phyloP scores from a whole-genome alignment of 2,888 invertebrate species.

The Drosophila barbarae region DNA sequence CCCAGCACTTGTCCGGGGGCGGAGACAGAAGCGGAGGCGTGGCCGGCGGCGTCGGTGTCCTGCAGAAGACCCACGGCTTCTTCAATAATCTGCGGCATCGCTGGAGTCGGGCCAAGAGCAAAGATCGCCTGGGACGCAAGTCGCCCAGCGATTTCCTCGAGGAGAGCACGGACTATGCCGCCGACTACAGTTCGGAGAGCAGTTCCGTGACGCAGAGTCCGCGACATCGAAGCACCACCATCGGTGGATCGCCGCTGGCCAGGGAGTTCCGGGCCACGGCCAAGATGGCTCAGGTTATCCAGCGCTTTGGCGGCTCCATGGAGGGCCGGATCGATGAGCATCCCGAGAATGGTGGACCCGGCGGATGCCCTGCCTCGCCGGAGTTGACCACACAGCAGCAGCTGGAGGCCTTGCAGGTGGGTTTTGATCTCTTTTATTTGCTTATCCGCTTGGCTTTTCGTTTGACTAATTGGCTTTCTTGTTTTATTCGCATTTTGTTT shows the following conservation, averaged over 20 bases:
- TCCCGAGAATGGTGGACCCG: conserved; percentile 65
- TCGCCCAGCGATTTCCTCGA: conserved; percentile 82
- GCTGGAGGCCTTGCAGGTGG: conserved; percentile 74
- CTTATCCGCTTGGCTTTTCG: conserved; percentile 19
- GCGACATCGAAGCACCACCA: conserved; percentile 84
- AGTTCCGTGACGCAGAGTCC: conserved; percentile 88
- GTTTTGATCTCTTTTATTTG: conserved; percentile 4
- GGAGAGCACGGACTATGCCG: conserved; percentile 87
- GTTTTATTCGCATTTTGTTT: conserved; percentile 1
- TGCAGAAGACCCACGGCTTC: conserved; percentile 90
- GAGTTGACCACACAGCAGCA: conserved; percentile 57
- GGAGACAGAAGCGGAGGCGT: conserved; percentile 30
- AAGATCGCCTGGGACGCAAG: conserved; percentile 83
- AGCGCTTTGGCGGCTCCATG: conserved; percentile 77
- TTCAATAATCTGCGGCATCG: conserved; percentile 90
- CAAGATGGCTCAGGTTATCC: conserved; percentile 75
- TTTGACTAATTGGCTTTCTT: conserved; percentile 12
- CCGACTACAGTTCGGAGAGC: conserved; percentile 89
- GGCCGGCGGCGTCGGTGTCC: conserved; percentile 82
- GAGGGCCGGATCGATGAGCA: conserved; percentile 78
- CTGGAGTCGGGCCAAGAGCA: conserved; percentile 87
- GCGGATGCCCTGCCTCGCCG: conserved; percentile 13
- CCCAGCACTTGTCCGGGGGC: conserved; percentile 79
- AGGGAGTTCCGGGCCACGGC: conserved; percentile 76
- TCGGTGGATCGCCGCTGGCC: conserved; percentile 81